phyloP scores from a whole-genome alignment of 2,888 invertebrate species.

The Germaria angustata region DNA sequence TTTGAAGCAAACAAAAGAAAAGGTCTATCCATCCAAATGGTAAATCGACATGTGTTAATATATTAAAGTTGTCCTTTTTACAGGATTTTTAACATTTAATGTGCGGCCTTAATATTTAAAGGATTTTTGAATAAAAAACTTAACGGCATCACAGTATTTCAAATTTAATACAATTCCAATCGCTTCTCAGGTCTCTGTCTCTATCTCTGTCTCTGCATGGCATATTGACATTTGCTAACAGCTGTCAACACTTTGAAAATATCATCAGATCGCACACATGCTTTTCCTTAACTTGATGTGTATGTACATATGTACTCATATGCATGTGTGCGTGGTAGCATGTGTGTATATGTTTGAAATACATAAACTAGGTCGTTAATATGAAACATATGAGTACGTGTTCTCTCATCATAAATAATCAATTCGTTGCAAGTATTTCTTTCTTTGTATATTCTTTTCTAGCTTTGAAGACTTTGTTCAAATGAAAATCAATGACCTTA shows the following conservation, averaged over 20 bases:
- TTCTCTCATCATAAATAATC: conserved; percentile 65
- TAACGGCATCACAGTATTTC: conserved; percentile 20
- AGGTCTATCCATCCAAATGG: background rate
- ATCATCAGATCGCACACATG: conserved; percentile 29
- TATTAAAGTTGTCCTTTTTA: too few relatives aligned
- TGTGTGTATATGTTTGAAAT: background rate
- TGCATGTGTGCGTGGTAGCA: background rate
- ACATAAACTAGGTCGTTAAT: conserved; percentile 57
- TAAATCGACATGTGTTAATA: background rate
- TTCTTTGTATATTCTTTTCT: background rate
- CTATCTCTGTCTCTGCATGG: too few relatives aligned
- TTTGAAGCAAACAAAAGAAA: background rate
- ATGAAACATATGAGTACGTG: conserved; percentile 63
- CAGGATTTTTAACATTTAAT: background rate
- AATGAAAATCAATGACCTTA: conserved; percentile 61
- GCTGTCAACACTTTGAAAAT: conserved; percentile 63
- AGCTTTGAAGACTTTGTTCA: background rate
- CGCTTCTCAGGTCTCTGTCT: conserved; percentile 4
- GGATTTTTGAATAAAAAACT: background rate
- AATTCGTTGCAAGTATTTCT: conserved; percentile 55
- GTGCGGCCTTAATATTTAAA: background rate
- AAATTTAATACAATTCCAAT: background rate
- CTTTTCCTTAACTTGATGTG: background rate
- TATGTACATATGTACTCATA: background rate
- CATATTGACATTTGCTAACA: conserved; percentile 63